A percentile compares a stretch with the other conserved stretches of the same genome.
These are phyloP conservation scores for Drosophila lowei DNA, from an alignment of 1,140 invertebrate species.

Conservation along the genomic window DNA sequence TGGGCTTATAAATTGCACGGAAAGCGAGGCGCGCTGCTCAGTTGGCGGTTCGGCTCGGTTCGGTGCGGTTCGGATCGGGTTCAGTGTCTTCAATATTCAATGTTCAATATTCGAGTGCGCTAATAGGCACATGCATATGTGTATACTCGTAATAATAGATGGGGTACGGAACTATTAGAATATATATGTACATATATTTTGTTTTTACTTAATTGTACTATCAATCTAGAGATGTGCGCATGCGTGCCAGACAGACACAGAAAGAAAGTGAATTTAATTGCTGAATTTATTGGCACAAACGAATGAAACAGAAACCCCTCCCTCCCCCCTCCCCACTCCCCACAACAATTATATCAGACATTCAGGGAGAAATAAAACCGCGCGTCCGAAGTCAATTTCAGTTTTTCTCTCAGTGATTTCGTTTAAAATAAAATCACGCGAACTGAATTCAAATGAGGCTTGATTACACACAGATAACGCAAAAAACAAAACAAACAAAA, in stretches of 20 bases:
- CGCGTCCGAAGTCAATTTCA: conserved; percentile 10
- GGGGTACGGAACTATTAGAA: conserved; percentile 26
- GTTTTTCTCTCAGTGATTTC: conserved; percentile 64
- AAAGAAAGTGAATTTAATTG: conserved; percentile 47
- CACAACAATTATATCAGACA: conserved; percentile 16
- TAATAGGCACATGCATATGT: too few relatives aligned
- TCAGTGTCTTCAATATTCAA: neutral
- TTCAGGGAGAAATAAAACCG: conserved; percentile 31
- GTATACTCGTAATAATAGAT: neutral
- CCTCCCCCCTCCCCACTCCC: neutral
- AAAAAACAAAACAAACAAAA: conserved; percentile 12
- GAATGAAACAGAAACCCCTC: too few relatives aligned
- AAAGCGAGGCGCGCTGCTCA: conserved; percentile 63
- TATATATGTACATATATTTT: neutral
- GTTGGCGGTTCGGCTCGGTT: conserved; percentile 32
- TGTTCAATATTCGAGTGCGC: too few relatives aligned
- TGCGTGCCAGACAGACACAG: too few relatives aligned
- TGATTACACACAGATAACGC: conserved; percentile 66
- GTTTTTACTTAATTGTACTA: neutral
- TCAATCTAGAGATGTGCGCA: neutral
- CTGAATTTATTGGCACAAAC: neutral
- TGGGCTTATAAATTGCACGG: conserved; percentile 63
- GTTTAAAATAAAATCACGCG: conserved; percentile 65
- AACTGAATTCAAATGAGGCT: conserved; percentile 77
- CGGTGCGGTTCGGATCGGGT: conserved; percentile 6